Evolutionary conservation across 2,888 invertebrate species (phyloP).

Genomic region (Chalcis sispes): DNA sequence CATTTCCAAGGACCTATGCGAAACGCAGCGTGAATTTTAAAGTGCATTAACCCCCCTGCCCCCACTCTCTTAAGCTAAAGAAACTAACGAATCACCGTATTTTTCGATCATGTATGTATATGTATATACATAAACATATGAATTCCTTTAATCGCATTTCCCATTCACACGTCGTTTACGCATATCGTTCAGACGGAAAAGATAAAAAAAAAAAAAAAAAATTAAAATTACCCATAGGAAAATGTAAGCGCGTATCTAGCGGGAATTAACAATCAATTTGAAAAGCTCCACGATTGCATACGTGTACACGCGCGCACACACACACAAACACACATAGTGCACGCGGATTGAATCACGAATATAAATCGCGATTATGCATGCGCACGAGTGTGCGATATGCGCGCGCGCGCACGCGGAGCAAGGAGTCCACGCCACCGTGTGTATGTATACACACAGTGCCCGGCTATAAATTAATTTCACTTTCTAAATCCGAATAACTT

Average conservation of each 20-base stretch:
- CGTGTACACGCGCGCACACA: neutral
- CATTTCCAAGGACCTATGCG: constrained; percentile 36
- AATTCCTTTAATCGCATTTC: no score
- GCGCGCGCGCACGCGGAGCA: neutral
- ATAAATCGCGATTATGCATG: constrained; percentile 49
- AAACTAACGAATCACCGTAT: no score
- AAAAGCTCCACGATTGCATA: no score
- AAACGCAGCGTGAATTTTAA: constrained; percentile 6
- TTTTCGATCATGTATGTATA: no score
- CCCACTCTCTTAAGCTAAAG: neutral
- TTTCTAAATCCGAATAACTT: constrained; percentile 54
- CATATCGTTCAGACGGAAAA: no score
- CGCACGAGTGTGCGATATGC: constrained; percentile 41
- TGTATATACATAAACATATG: no score
- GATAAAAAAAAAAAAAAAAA: no score
- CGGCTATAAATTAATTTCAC: constrained; percentile 52
- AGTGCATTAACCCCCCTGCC: no score
- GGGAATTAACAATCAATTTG: constrained; percentile 28
- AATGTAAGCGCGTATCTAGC: neutral
- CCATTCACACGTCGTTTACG: no score
- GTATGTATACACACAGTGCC: neutral
- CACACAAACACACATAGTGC: neutral
- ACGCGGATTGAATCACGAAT: constrained; percentile 50
- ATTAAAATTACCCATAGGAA: no score
- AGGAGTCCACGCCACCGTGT: neutral